Percentiles rank a stretch among this genome's conserved stretches.
These are phyloP conservation scores for Euglossa dilemma DNA, from an alignment of 1,140 invertebrate species.

Conservation along the genomic window DNA sequence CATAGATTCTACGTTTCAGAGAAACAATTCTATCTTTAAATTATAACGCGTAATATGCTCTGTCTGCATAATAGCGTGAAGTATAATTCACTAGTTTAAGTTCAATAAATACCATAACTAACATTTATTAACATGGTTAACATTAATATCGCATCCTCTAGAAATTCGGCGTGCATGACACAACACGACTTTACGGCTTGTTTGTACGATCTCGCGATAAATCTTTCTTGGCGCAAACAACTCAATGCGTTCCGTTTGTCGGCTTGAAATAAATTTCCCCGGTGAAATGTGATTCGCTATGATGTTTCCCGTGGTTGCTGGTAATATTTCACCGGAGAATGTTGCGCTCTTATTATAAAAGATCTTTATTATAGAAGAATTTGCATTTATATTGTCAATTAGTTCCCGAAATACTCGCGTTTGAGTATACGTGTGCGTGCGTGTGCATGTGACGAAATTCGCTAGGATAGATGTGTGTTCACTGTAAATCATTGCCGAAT, in stretches of 20 bases:
- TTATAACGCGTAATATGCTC: too few relatives aligned
- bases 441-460: background rate
- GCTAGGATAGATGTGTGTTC: too few relatives aligned
- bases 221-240: background rate
- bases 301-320: background rate
- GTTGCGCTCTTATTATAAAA: background rate
- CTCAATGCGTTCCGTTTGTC: background rate
- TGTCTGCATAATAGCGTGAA: too few relatives aligned
- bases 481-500: background rate
- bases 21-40: background rate
- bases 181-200: background rate
- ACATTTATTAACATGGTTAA: background rate
- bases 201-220: background rate
- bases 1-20: background rate
- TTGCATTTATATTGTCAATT: slow-evolving; percentile 33
- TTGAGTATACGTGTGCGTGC: background rate
- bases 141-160: background rate
- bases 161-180: background rate
- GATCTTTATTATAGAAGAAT: slow-evolving; percentile 3
- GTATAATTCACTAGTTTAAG: too few relatives aligned
- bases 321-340: background rate
- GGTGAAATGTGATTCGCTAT: background rate
- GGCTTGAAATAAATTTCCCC: slow-evolving; percentile 3
- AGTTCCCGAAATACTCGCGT: background rate
- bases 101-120: too few relatives aligned